phyloP scores from a whole-genome alignment of 2,113 vertebrate genomes.

The Gobio gobio region DNA sequence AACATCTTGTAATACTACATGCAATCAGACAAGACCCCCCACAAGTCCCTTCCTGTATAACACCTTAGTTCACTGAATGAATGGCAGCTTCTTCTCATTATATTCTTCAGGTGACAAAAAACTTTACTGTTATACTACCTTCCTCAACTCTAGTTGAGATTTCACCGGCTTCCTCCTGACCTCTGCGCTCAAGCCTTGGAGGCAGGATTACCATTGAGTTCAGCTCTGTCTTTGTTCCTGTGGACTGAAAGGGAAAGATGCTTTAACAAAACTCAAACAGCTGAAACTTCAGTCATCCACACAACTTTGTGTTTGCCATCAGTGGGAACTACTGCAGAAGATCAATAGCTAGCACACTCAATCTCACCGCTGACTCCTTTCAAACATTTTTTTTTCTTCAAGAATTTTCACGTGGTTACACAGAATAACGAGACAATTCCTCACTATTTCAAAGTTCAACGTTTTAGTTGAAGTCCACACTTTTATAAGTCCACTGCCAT shows the following conservation, averaged over 20 bases:
- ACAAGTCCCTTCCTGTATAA: not conserved
- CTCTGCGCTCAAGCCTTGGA: conserved; percentile 72
- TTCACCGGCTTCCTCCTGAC: conserved; percentile 76
- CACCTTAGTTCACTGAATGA: not conserved
- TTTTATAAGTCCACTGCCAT: conserved; percentile 6
- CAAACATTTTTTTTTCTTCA: conserved; percentile 29
- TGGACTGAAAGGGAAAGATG: conserved; percentile 65
- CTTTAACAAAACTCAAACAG: conserved; percentile 79
- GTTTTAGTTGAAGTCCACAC: not conserved
- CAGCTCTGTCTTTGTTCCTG: conserved; percentile 71
- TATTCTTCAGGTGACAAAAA: conserved; percentile 73
- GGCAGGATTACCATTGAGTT: conserved; percentile 78
- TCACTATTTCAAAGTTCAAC: conserved; percentile 1
- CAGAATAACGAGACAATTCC: conserved; percentile 35
- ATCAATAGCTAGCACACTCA: conserved; percentile 42
- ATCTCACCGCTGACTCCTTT: conserved; percentile 38
- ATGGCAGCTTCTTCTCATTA: conserved; percentile 69
- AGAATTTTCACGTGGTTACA: conserved; percentile 11
- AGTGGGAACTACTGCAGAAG: conserved; percentile 45
- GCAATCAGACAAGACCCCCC: conserved; percentile 12
- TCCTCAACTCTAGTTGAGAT: conserved; percentile 71
- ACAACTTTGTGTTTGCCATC: conserved; percentile 50
- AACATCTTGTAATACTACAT: not conserved
- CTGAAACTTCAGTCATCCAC: conserved; percentile 72
- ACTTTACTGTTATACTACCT: conserved; percentile 61